phyloP scores from a whole-genome alignment of 1,140 invertebrate genomes.

The Lasioglossum albipes region DNA sequence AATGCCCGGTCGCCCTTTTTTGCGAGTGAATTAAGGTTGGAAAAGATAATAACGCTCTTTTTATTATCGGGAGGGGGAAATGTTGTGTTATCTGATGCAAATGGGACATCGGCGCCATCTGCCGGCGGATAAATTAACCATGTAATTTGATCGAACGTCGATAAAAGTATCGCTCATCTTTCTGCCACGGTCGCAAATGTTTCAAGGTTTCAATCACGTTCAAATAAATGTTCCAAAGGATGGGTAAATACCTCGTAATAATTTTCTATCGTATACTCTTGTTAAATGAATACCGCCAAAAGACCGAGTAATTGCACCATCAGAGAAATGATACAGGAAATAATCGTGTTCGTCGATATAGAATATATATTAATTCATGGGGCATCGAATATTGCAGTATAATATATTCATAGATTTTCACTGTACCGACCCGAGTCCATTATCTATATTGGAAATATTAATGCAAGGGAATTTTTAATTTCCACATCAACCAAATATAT shows the following conservation, averaged over 20 bases:
- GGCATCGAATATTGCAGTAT: background rate
- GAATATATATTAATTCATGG: background rate
- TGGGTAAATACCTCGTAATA: background rate
- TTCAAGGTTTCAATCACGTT: background rate
- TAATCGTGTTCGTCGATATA: background rate
- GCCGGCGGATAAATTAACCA: background rate
- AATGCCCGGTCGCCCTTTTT: background rate
- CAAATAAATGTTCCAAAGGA: background rate
- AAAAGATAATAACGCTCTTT: background rate
- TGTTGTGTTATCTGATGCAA: background rate
- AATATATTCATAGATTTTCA: background rate
- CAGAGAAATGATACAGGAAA: background rate
- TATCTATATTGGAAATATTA: background rate
- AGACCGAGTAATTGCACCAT: background rate
- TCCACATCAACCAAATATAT: background rate
- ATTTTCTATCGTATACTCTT: background rate
- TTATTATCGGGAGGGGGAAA: too few species aligned
- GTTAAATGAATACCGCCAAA: background rate
- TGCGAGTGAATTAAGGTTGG: background rate
- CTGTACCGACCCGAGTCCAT: background rate
- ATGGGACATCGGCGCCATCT: slow-evolving; percentile 21
- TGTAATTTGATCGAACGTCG: slow-evolving; percentile 22
- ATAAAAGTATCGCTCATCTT: slow-evolving; percentile 7
- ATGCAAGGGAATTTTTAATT: background rate
- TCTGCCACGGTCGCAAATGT: background rate